Evolutionary conservation across 53 echinoderm and acorn worm genomes (phyloP).

Genomic region (Echinometra lucunter): DNA sequence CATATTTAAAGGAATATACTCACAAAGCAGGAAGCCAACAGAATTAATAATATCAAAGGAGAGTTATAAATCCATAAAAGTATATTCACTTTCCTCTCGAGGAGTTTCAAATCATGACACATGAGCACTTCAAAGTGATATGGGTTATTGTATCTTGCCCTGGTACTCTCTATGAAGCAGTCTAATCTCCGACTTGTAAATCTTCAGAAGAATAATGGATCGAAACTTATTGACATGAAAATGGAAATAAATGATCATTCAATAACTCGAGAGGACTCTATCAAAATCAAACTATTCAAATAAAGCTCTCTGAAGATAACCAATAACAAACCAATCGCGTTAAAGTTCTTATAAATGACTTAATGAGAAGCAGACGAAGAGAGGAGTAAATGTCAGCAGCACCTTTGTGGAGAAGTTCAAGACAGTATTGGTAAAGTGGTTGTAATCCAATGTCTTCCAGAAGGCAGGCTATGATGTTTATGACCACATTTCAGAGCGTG

Average conservation of each 20-base stretch:
- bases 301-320: not conserved
- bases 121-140: slow-evolving; percentile 2
- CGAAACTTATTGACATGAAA: not conserved
- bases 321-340: not conserved
- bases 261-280: not conserved
- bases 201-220: not conserved
- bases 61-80: not conserved
- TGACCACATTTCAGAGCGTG: slow-evolving; percentile 5
- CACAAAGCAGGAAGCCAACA: not conserved
- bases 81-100: slow-evolving; percentile 14
- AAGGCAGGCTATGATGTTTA: not conserved
- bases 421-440: slow-evolving; percentile 5
- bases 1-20: not conserved
- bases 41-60: slow-evolving; percentile 7
- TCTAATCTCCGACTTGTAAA: not conserved
- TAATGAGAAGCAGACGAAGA: not conserved
- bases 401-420: not conserved
- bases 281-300: slow-evolving; percentile 6
- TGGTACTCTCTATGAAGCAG: not conserved
- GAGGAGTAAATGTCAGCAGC: not conserved
- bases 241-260: slow-evolving; percentile 6
- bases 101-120: not conserved
- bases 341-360: not conserved
- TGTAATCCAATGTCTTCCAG: not conserved
- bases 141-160: not conserved